Conservation (phyloP, 2,888 invertebrate species). For the Phyllotreta cruciferae region DNA sequence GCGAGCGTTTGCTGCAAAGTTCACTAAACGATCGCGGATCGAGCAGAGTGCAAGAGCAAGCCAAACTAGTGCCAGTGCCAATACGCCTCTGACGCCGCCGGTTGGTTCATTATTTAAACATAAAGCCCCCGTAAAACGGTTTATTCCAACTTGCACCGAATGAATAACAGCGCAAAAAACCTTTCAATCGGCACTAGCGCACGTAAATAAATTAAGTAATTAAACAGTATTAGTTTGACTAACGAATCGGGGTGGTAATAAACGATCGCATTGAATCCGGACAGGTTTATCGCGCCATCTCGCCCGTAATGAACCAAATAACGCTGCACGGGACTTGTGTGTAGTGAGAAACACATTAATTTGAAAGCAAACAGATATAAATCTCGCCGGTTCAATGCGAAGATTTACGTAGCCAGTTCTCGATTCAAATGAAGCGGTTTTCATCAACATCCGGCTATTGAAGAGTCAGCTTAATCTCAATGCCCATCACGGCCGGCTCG, state of each 20-base stretch:
- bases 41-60: constrained; percentile 27
- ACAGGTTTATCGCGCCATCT: constrained; percentile 4
- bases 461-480: constrained; percentile 37
- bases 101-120: constrained; percentile 18
- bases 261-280: background rate
- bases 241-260: no score
- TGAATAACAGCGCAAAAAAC: no score
- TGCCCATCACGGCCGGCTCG: constrained; percentile 37
- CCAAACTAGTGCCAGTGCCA: constrained; percentile 25
- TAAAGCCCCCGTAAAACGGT: background rate
- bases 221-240: background rate
- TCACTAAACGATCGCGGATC: constrained; percentile 35
- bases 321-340: constrained; percentile 20
- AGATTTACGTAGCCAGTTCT: constrained; percentile 49
- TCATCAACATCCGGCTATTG: constrained; percentile 45
- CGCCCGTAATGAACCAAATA: constrained; percentile 20
- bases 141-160: no score
- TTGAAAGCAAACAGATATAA: constrained; percentile 47
- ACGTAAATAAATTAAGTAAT: no score
- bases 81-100: background rate
- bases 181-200: no score
- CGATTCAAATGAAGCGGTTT: constrained; percentile 46
- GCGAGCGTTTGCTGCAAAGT: constrained; percentile 28
- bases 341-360: constrained; percentile 46
- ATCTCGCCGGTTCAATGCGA: constrained; percentile 47